Conservation (phyloP, 2,797 vertebrate species). For the Gymnopithys bicolor region DNA sequence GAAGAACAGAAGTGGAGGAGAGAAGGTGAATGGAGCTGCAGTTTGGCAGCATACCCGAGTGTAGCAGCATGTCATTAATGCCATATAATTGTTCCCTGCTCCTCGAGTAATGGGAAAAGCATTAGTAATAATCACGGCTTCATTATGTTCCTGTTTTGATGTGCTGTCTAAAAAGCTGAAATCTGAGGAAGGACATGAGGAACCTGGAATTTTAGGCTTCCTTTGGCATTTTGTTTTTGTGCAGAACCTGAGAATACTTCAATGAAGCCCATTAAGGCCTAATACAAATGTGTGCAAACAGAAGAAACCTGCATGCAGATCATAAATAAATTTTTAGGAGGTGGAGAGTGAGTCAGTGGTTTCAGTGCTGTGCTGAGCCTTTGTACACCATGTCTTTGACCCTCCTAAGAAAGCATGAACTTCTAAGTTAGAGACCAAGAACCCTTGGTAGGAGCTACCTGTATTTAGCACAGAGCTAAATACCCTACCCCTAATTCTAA, state of each 20-base stretch:
- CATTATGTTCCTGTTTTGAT: constrained; percentile 6
- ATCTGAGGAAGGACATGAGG: background rate
- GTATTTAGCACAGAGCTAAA: background rate
- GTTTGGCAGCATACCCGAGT: background rate
- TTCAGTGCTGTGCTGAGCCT: background rate
- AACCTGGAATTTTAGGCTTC: background rate
- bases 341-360: background rate
- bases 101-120: background rate
- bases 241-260: background rate
- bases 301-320: background rate
- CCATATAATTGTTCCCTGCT: constrained; percentile 35
- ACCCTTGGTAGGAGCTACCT: background rate
- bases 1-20: background rate
- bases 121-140: constrained; percentile 36
- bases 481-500: no score
- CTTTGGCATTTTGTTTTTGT: background rate
- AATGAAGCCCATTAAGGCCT: background rate
- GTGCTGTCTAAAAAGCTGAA: constrained; percentile 15
- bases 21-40: background rate
- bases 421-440: background rate
- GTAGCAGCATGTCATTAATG: background rate
- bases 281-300: background rate
- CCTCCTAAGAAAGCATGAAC: background rate
- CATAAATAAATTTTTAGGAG: background rate
- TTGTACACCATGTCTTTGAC: background rate